These are phyloP conservation scores for Bradypodion ventrale DNA, from an alignment of 2,797 vertebrate species.

Conservation along the genomic window DNA sequence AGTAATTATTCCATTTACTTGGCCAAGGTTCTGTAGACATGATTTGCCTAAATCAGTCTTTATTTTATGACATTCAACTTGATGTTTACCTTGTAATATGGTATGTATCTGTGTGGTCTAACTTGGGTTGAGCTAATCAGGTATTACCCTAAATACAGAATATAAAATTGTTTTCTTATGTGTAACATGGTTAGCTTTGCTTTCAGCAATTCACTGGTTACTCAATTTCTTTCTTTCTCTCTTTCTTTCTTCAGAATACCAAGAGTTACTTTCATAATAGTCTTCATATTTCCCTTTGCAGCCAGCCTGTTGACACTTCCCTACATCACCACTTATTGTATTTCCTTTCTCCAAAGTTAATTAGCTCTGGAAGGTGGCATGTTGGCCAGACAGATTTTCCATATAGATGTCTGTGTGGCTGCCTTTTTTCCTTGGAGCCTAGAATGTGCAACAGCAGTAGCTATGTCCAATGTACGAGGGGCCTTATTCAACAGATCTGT, in stretches of 20 bases:
- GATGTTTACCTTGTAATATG: not conserved
- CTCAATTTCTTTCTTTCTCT: not conserved
- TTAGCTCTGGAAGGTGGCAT: not conserved
- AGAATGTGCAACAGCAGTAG: not conserved
- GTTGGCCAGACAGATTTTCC: not conserved
- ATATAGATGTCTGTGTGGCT: not conserved
- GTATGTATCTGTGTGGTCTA: conserved; percentile 1
- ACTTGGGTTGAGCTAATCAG: not conserved
- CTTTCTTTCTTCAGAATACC: not conserved
- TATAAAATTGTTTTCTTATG: not conserved
- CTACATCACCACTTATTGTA: not conserved
- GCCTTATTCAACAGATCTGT: not conserved
- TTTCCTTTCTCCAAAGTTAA: not conserved
- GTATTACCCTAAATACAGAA: not conserved
- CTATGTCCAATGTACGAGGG: not conserved
- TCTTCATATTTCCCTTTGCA: not conserved
- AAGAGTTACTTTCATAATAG: not conserved
- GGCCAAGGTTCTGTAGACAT: not conserved
- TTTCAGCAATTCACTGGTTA: not conserved
- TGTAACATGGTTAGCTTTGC: not conserved
- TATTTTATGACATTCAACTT: not conserved
- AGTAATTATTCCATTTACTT: conserved; percentile 12
- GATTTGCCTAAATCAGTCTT: conserved; percentile 7
- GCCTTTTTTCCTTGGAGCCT: not conserved
- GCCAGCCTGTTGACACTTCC: not conserved